Evolutionary conservation across 1,140 invertebrate genomes (phyloP).

Genomic region (Drosophila lini): DNA sequence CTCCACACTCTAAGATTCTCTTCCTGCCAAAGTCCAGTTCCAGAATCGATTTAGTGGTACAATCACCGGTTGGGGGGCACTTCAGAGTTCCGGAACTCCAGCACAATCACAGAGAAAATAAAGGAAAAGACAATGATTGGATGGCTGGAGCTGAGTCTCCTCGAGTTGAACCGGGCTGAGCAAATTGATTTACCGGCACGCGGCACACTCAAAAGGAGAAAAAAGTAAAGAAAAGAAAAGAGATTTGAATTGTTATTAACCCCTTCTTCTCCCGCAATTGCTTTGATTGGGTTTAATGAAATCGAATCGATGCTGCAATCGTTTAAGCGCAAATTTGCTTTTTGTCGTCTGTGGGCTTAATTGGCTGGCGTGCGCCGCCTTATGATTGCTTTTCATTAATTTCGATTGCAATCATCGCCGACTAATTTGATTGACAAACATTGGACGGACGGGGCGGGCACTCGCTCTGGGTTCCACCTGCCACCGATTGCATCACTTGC

Average conservation of each 20-base stretch:
- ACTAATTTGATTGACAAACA: constrained; percentile 79
- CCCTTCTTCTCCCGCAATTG: constrained; percentile 31
- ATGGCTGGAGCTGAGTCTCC: not conserved
- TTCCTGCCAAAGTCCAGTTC: constrained; percentile 16
- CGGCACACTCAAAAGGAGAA: constrained; percentile 38
- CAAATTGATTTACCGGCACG: constrained; percentile 79
- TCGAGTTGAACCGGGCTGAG: constrained; percentile 19
- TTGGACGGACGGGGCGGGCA: constrained; percentile 7
- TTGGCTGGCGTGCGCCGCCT: constrained; percentile 63
- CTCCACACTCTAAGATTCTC: not conserved
- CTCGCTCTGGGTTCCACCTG: constrained; percentile 23
- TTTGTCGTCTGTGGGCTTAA: constrained; percentile 64
- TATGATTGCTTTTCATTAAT: constrained; percentile 70
- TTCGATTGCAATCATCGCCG: constrained; percentile 64
- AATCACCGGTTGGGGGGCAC: constrained; percentile 22
- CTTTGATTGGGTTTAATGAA: constrained; percentile 74
- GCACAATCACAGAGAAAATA: constrained; percentile 62
- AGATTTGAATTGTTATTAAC: constrained; percentile 64
- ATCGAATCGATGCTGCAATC: constrained; percentile 68
- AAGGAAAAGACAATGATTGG: constrained; percentile 19
- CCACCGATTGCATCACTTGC: constrained; percentile 55
- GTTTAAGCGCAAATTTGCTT: constrained; percentile 70
- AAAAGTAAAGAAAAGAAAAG: constrained; percentile 28
- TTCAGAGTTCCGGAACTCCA: constrained; percentile 30
- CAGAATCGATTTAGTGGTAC: constrained; percentile 29